phyloP scores from a whole-genome alignment of 2,888 invertebrate genomes.

The Leptura quadrifasciata region DNA sequence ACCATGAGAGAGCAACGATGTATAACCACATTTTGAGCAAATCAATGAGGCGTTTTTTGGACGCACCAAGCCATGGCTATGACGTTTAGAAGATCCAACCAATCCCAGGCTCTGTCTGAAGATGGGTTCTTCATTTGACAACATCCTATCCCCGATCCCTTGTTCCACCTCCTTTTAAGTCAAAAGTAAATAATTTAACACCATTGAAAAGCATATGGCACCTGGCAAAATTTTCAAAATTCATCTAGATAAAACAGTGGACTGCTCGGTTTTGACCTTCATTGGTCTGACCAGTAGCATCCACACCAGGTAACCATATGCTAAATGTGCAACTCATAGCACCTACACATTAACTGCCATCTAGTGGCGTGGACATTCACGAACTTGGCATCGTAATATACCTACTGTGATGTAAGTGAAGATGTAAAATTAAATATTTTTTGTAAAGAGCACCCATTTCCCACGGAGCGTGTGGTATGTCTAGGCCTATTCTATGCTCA shows the following conservation, averaged over 20 bases:
- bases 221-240: constrained; percentile 12
- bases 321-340: constrained; percentile 25
- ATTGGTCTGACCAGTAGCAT: constrained; percentile 23
- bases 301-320: constrained; percentile 40
- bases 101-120: constrained; percentile 49
- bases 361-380: constrained; percentile 22
- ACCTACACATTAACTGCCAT: constrained; percentile 17
- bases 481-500: constrained; percentile 68
- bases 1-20: constrained; percentile 50
- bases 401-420: constrained; percentile 45
- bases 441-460: constrained; percentile 70
- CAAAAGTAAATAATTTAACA: constrained; percentile 11
- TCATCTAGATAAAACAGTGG: constrained; percentile 9
- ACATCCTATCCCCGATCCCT: not conserved
- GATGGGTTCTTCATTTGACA: constrained; percentile 45
- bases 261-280: constrained; percentile 15
- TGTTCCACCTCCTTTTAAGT: not conserved
- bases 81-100: constrained; percentile 43
- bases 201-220: constrained; percentile 32
- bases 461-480: constrained; percentile 70
- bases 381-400: constrained; percentile 21
- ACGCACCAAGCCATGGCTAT: constrained; percentile 35
- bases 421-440: constrained; percentile 69
- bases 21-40: constrained; percentile 63
- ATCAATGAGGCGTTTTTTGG: constrained; percentile 46